Base-by-base conservation (phyloP, 2,113 vertebrate genomes). In the Aspidoscelis tigris region DNA sequence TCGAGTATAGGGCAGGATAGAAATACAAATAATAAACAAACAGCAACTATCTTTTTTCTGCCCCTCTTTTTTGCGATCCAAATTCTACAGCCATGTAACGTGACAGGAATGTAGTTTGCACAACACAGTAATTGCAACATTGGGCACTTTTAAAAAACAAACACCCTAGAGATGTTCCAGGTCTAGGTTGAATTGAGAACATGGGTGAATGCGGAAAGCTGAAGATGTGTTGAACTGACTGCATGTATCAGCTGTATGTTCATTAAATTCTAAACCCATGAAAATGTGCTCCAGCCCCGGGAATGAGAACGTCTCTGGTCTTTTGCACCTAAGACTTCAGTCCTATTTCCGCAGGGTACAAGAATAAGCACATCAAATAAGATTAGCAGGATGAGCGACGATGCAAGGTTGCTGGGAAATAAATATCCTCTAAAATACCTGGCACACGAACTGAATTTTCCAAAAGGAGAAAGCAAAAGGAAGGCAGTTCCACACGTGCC, bases 341-440 rank as follows among this genome's bases (percentile, higher is more conserved):
- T 47, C 26, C 41, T 6, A 33, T 33, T 66, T n/a, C 50, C 33
- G 24, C 12, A 47, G 16, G 3, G 2, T 12, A 7, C 14, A 50
- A 43, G 66, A 58, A 39, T 18, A 5, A 69, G 33, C 12, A 41
- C 47, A 41, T 43, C 69, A 55, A 69, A 55, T 61, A 47, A 64
- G 33, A 78, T 58, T 69, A 61, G 22, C 10, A 47, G 82, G 44
- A 64, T 9, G 75, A 16, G 5, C 47, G 58, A 58, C 58, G 26
- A 71, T 44, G 68, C 24, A n/a, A 20, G 22, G 21, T 6, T 84
- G 47, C 68, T 78, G 58, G 66, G 43, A 77, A 71, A 58, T 64
- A 78, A 71, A 61, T 72, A 86, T 14, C 55, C 65, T 7, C 44
- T 24, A n/a, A 44, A 24, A 68, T 70, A n/a, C 61, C 77, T 78